These are phyloP conservation scores for Procavia capensis DNA, from an alignment of 2,113 vertebrate species.

Conservation along the genomic window DNA sequence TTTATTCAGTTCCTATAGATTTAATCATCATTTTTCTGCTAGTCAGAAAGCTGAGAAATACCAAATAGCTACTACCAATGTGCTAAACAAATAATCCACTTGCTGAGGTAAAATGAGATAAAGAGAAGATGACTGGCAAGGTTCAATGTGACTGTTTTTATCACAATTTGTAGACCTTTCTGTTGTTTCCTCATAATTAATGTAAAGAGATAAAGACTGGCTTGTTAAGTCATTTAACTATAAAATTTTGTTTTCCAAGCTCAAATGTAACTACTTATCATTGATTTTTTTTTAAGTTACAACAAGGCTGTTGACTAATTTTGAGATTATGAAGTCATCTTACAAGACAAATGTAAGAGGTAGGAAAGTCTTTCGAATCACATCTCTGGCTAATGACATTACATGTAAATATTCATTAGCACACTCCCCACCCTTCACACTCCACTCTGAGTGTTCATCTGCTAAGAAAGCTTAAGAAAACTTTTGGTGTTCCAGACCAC, in stretches of 20 bases:
- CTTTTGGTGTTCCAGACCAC: neutral
- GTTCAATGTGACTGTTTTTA: neutral
- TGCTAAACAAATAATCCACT: neutral
- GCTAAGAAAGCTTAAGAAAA: neutral
- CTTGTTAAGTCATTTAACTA: neutral
- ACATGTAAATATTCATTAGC: neutral
- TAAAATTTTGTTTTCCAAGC: neutral
- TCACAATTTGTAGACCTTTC: constrained; percentile 8
- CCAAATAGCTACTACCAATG: neutral
- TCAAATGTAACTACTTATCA: neutral
- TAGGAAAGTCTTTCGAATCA: neutral
- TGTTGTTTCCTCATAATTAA: neutral
- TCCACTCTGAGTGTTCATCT: neutral
- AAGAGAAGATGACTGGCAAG: neutral
- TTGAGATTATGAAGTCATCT: neutral
- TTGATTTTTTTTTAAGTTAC: neutral
- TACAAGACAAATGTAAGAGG: neutral
- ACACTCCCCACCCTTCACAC: neutral
- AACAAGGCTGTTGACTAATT: neutral
- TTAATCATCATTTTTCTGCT: neutral
- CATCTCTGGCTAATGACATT: neutral
- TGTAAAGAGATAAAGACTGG: neutral
- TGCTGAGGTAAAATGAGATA: neutral
- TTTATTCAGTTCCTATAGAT: neutral
- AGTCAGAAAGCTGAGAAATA: neutral